phyloP scores from a whole-genome alignment of 2,888 invertebrate species.

The Agriotes lineatus region DNA sequence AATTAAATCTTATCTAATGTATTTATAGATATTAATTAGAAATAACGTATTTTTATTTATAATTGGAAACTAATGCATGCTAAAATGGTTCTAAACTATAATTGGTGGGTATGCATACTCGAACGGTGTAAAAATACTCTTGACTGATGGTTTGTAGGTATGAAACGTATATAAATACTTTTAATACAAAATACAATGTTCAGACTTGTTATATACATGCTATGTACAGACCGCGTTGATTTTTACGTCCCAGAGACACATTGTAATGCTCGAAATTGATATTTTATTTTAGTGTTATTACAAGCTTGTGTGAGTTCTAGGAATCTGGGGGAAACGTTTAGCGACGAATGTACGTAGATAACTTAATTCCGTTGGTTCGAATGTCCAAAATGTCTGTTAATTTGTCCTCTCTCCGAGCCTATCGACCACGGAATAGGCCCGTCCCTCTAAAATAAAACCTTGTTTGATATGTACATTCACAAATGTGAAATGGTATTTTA shows the following conservation, averaged over 20 bases:
- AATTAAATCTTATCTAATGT: neutral
- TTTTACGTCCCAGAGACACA: neutral
- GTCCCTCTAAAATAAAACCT: slow-evolving; percentile 58
- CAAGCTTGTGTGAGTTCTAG: neutral
- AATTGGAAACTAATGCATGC: neutral
- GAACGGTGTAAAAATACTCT: neutral
- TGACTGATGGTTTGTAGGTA: slow-evolving; percentile 15
- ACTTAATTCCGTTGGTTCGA: slow-evolving; percentile 61
- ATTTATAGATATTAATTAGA: neutral
- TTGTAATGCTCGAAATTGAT: neutral
- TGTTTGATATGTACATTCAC: slow-evolving; percentile 7
- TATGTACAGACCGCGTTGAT: slow-evolving; percentile 3
- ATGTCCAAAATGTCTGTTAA: slow-evolving; percentile 58
- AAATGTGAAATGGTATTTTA: slow-evolving; percentile 11
- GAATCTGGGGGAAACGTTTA: slow-evolving; percentile 1
- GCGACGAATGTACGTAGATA: slow-evolving; percentile 30
- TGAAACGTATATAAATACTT: neutral
- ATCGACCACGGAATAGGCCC: slow-evolving; percentile 66
- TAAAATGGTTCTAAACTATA: neutral
- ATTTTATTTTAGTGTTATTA: neutral
- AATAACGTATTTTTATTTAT: neutral
- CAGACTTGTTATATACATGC: neutral
- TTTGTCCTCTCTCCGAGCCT: slow-evolving; percentile 66
- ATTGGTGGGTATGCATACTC: no score
- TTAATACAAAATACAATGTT: neutral